Evolutionary conservation across 1,140 invertebrate genomes (phyloP), one percentile per base, ranked within the genome.

Genomic region (Achatina immaculata): DNA sequence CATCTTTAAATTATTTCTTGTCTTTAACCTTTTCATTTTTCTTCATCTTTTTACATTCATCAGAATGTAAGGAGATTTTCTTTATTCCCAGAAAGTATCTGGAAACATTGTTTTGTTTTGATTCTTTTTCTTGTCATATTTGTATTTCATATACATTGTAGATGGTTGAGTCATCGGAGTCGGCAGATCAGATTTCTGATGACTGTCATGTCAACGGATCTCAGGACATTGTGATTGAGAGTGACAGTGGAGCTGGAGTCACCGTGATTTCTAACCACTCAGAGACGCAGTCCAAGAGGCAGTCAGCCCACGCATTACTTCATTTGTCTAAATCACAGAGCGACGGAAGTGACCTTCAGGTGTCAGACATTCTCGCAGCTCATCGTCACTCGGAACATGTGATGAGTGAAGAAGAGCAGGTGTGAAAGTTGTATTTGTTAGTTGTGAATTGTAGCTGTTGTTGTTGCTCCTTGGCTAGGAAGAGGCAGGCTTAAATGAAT

Each of bases 221-320:
- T 45, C 45, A 66, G 6, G 40, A 78, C 38, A 78, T 68, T 48
- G 42, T 80, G 0, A 72, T 71, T n/a, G 66, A 55, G 58, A 62
- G 55, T 19, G 68, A n/a, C 6, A 21, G 48, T n/a, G 66, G 7
- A 19, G 11, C 28, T 42, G 66, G 58, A 1, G 45, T 72, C 16
- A 43, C 68, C 38, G 31, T 78, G 58, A n/a, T 71, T 24, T 28
- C 65, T 11, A 62, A 4, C 36, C 6, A 65, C 9, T n/a, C n/a
- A n/a, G n/a, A n/a, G n/a, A n/a, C n/a, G n/a, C 75, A 77, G 55
- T 80, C 68, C 2, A 68, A 71, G 16, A 48, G 45, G 43, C 78
- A 80, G 68, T 80, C 68, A 36, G 78, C 78, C n/a, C n/a, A 80
- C n/a, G 78, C 66, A 21, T 43, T 80, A 45, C 78, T 80, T 7